These are phyloP conservation scores for Musca domestica DNA, from an alignment of 1,140 invertebrate species.

Conservation along the genomic window DNA sequence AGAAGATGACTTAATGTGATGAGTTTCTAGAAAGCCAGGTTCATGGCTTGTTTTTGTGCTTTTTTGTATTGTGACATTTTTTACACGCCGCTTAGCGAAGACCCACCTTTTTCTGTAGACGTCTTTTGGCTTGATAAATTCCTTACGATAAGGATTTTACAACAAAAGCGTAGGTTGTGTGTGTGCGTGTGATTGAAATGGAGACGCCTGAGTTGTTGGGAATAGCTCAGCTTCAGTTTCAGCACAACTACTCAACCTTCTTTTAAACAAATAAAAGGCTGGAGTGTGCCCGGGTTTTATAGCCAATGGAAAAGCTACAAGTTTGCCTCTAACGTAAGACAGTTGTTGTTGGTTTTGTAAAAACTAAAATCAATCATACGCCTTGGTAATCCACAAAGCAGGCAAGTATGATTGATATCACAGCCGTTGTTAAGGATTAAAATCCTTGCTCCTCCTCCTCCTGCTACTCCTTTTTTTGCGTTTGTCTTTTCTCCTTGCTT, in stretches of 20 bases:
- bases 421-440: not conserved
- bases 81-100: too few relatives aligned
- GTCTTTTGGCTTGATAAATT: not conserved
- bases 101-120: constrained; percentile 17
- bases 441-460: not conserved
- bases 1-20: too few relatives aligned
- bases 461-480: constrained; percentile 6
- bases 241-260: constrained; percentile 11
- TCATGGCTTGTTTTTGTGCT: too few relatives aligned
- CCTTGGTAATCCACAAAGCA: constrained; percentile 49
- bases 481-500: constrained; percentile 12
- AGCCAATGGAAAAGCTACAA: too few relatives aligned
- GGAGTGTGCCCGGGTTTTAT: not conserved
- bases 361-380: constrained; percentile 2
- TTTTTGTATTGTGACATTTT: too few relatives aligned
- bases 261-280: constrained; percentile 4
- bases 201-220: too few relatives aligned
- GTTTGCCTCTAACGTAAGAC: too few relatives aligned
- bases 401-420: constrained; percentile 30
- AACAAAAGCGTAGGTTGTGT: not conserved
- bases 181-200: not conserved
- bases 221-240: too few relatives aligned
- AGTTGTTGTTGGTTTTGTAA: too few relatives aligned
- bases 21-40: too few relatives aligned
- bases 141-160: constrained; percentile 5